Evolutionary conservation across 2,888 invertebrate species (phyloP), one percentile per base, ranked within the genome.

Genomic region (Metalampra italica): DNA sequence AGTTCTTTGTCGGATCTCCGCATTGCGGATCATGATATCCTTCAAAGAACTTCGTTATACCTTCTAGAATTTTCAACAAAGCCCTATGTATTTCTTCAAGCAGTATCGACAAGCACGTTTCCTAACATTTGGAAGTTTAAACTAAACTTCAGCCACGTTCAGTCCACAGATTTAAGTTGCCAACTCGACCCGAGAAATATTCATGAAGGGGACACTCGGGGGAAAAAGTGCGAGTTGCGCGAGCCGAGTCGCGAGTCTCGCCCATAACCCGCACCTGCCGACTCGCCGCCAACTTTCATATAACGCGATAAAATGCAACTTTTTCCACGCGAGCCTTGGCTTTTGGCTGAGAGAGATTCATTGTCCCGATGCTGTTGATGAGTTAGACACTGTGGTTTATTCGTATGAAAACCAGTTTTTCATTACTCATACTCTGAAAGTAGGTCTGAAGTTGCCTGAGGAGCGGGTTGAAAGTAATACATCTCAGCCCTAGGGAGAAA

Each of bases 191-290:
- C 36, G 22, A n/a, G 30, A 43, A 44, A 22, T 36, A 44, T 44
- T 44, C 44, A 44, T 44, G 44, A 39, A 22, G 36, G 37, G 22
- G 43, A 39, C 29, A 29, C 14, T 40, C 29, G 40, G 34, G 29
- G 34, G 45, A 49, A 45, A 49, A 39, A 40, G 36, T 3, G 47
- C 15, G 29, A n/a, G 8, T 8, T 29, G 12, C 7, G 14, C 3
- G 32, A 13, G 12, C 13, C 43, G 11, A 13, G 12, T 32, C 43
- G 11, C 30, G 30, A 29, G 43, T 34, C 44, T 29, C 36, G 49
- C 39, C 45, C 45, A 49, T 49, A 49, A 45, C 40, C 30, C 29
- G 49, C 49, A 49, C 49, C 49, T 49, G 49, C 38, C 22, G 36
- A 15, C 34, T 12, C 9, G 29, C 43, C 43, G 37, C 43, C 43